These are phyloP conservation scores for Drosophila chauvacae DNA, from an alignment of 1,140 invertebrate species.

Conservation along the genomic window DNA sequence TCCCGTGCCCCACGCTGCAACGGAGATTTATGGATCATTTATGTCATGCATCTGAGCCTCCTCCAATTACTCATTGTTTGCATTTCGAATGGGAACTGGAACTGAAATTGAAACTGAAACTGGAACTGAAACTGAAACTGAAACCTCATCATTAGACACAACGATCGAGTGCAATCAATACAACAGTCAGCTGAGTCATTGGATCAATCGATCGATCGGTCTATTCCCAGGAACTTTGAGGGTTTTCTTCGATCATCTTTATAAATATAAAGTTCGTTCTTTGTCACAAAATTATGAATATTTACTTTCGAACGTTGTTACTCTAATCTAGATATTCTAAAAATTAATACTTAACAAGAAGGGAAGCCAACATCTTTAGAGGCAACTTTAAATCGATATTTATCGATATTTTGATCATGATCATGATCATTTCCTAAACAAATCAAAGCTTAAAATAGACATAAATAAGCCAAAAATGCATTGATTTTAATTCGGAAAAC, in stretches of 20 bases:
- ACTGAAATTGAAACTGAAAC: slow-evolving; percentile 10
- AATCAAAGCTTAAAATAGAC: too few species aligned
- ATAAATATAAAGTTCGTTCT: neutral
- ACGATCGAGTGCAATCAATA: slow-evolving; percentile 10
- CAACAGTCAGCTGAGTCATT: slow-evolving; percentile 4
- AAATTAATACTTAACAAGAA: too few species aligned
- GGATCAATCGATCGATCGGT: neutral
- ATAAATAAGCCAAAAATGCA: neutral
- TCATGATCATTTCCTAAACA: too few species aligned
- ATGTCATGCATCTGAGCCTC: slow-evolving; percentile 50
- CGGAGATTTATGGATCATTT: slow-evolving; percentile 58
- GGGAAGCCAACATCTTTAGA: too few species aligned
- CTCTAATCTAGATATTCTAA: too few species aligned
- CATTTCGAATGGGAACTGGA: slow-evolving; percentile 17
- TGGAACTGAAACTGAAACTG: neutral
- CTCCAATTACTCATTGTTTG: slow-evolving; percentile 27
- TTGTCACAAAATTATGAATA: too few species aligned
- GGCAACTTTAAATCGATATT: too few species aligned
- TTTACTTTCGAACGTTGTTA: too few species aligned
- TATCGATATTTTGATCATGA: too few species aligned
- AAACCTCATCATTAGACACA: slow-evolving; percentile 4
- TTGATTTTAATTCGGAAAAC: neutral
- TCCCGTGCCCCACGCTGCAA: neutral
- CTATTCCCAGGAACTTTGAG: neutral
- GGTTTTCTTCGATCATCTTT: neutral